Percentiles rank a stretch among this genome's conserved stretches.
Conservation (phyloP, 2,888 invertebrate species). For the Eristalinus sepulchralis region DNA sequence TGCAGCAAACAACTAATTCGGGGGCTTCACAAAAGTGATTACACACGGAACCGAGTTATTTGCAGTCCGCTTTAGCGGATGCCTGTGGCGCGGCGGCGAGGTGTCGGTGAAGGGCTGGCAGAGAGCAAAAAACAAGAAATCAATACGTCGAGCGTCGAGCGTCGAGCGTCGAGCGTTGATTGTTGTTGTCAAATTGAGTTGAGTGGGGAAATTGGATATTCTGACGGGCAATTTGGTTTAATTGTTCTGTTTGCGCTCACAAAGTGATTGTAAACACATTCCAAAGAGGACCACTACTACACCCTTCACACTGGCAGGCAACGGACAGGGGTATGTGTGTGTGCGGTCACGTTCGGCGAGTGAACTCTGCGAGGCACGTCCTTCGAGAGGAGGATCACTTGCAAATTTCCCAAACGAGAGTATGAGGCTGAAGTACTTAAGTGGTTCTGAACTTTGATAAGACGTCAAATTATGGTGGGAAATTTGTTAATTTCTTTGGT, state of each 20-base stretch:
- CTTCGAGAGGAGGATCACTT: neutral
- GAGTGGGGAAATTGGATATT: slow-evolving; percentile 32
- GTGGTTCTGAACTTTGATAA: neutral
- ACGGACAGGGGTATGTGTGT: neutral
- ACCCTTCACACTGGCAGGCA: neutral
- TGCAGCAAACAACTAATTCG: slow-evolving; percentile 53
- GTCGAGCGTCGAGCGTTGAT: slow-evolving; percentile 6
- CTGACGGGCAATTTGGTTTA: slow-evolving; percentile 35
- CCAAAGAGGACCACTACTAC: neutral
- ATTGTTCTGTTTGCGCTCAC: slow-evolving; percentile 28
- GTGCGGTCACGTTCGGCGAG: neutral
- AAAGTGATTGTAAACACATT: slow-evolving; percentile 32
- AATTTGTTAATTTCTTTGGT: too few relatives aligned
- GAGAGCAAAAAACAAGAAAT: neutral
- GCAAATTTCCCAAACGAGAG: neutral
- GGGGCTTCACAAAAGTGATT: slow-evolving; percentile 53
- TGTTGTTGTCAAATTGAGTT: slow-evolving; percentile 46
- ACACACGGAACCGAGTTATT: slow-evolving; percentile 45
- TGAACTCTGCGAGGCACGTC: neutral
- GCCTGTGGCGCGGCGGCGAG: neutral
- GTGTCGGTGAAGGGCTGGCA: neutral
- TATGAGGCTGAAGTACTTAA: neutral
- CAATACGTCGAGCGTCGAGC: neutral
- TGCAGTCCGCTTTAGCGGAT: slow-evolving; percentile 2
- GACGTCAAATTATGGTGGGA: too few relatives aligned